Conservation (phyloP, 2,113 vertebrate species). For the Hippocampus barbouri region DNA sequence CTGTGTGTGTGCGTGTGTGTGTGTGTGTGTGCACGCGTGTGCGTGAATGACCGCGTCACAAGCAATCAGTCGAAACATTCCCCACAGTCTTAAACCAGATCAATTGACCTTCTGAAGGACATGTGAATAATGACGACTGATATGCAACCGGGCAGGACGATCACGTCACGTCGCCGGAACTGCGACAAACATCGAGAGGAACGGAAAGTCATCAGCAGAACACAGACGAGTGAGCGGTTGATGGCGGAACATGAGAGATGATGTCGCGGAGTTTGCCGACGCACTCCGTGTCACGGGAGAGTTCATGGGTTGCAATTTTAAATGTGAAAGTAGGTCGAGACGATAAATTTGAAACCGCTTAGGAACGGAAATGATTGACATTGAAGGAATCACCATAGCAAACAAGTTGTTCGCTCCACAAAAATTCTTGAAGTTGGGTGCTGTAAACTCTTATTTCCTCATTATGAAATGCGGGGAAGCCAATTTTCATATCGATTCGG, state of each 20-base stretch:
- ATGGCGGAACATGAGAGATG: slow-evolving; percentile 17
- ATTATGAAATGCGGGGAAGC: no score
- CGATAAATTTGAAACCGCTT: no score
- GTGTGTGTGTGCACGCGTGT: slow-evolving; percentile 6
- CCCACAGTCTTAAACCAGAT: slow-evolving; percentile 59
- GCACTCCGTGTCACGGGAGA: background rate
- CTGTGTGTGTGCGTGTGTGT: slow-evolving; percentile 22
- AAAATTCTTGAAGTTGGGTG: no score
- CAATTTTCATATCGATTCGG: no score
- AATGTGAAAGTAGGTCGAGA: background rate
- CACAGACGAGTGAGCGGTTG: background rate
- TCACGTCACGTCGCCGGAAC: slow-evolving; percentile 29
- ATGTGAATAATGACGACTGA: slow-evolving; percentile 56
- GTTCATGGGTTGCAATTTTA: background rate
- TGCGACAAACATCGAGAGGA: slow-evolving; percentile 22
- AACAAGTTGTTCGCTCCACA: no score
- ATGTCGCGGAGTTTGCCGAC: background rate
- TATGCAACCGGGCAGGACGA: slow-evolving; percentile 39
- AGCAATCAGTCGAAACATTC: slow-evolving; percentile 61
- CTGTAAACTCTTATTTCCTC: no score
- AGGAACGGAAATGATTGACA: no score
- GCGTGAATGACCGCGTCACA: slow-evolving; percentile 32
- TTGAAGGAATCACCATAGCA: no score
- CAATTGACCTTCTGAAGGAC: slow-evolving; percentile 60
- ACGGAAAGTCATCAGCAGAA: slow-evolving; percentile 17